These are phyloP conservation scores for Tolmerus cingulatus DNA, from an alignment of 2,888 invertebrate genomes.

Conservation along the genomic window DNA sequence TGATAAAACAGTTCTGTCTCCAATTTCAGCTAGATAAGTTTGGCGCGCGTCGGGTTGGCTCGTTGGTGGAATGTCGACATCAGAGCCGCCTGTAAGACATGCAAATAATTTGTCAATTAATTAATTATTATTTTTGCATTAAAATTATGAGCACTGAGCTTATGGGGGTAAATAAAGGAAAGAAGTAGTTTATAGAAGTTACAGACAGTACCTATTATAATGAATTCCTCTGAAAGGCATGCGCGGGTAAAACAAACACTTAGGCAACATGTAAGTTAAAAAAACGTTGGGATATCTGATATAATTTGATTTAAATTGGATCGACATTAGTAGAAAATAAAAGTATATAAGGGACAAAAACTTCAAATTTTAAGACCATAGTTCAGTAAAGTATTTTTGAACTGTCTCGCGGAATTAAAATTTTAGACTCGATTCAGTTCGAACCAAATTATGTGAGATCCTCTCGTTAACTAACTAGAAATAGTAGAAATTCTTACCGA, in stretches of 20 bases:
- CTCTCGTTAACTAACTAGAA: not conserved
- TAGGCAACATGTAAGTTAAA: not conserved
- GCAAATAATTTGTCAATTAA: not conserved
- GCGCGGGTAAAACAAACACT: not conserved
- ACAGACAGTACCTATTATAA: slow-evolving; percentile 1
- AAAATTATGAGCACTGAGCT: not conserved
- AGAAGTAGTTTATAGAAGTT: not conserved
- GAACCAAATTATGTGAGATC: not conserved
- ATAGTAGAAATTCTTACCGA: slow-evolving; percentile 52
- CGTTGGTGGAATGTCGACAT: slow-evolving; percentile 40
- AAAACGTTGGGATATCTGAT: not conserved
- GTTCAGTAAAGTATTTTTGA: no score
- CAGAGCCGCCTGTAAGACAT: slow-evolving; percentile 30
- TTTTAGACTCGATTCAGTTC: not conserved
- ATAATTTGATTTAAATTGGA: not conserved
- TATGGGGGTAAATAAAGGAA: not conserved
- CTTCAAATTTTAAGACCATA: not conserved
- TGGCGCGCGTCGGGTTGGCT: slow-evolving; percentile 25
- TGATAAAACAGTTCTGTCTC: slow-evolving; percentile 57
- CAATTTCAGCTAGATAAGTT: slow-evolving; percentile 54
- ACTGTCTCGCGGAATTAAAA: no score
- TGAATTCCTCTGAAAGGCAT: slow-evolving; percentile 30
- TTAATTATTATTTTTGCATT: not conserved
- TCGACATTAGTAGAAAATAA: not conserved
- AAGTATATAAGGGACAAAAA: not conserved